Conservation (phyloP, 2,888 invertebrate species). For the Drosophila anomalata region DNA sequence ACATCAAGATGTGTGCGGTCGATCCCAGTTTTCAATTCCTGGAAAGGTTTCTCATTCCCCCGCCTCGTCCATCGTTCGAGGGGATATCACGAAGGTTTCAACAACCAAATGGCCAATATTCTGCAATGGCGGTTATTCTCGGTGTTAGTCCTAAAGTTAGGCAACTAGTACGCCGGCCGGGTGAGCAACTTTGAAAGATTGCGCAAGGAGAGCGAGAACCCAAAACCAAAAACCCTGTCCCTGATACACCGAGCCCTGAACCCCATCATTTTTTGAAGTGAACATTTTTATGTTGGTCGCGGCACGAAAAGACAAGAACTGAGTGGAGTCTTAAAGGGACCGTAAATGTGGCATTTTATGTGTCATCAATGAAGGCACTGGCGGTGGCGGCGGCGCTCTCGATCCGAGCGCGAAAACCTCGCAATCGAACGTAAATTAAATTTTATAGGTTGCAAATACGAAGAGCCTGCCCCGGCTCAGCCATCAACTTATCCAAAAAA, state of each 20-base stretch:
- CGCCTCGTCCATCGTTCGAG: background rate
- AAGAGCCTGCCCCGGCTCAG: conserved; percentile 29
- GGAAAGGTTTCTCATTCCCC: conserved; percentile 18
- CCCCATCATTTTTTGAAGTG: conserved; percentile 36
- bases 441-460: conserved; percentile 60
- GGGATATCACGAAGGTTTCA: background rate
- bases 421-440: conserved; percentile 78
- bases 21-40: conserved; percentile 33
- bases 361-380: conserved; percentile 58
- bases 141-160: conserved; percentile 22
- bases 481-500: conserved; percentile 31
- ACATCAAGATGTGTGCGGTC: conserved; percentile 37
- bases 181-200: conserved; percentile 7
- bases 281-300: conserved; percentile 38
- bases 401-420: conserved; percentile 59
- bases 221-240: background rate
- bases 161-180: conserved; percentile 18
- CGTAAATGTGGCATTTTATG: conserved; percentile 76
- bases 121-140: conserved; percentile 36
- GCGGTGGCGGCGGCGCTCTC: conserved; percentile 18
- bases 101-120: conserved; percentile 15
- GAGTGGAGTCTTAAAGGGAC: conserved; percentile 57
- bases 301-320: conserved; percentile 38
- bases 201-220: background rate
- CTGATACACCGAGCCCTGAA: background rate